A percentile compares a stretch with the other conserved stretches of the same genome.
Conservation (phyloP, 2,797 vertebrate species). For the Notoglanidium macrostoma region DNA sequence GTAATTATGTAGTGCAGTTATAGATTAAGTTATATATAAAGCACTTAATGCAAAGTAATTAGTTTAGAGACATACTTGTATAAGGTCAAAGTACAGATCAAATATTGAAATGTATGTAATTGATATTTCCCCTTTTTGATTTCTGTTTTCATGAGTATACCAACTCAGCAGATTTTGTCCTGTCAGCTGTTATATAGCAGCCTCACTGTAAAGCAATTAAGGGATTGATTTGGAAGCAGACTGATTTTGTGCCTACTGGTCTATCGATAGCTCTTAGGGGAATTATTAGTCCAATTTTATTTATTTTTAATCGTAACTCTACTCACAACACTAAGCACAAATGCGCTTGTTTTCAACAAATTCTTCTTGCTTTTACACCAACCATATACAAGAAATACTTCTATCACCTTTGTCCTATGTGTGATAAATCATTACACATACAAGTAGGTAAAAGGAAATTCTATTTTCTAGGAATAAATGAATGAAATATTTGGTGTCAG, state of each 20-base stretch:
- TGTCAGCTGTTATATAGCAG: constrained; percentile 55
- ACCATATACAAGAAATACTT: constrained; percentile 30
- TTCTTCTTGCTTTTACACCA: constrained; percentile 44
- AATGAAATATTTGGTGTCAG: neutral
- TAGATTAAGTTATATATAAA: constrained; percentile 22
- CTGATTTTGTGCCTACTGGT: constrained; percentile 58
- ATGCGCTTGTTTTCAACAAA: constrained; percentile 31
- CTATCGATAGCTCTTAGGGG: constrained; percentile 54
- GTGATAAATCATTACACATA: neutral
- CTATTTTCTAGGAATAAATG: neutral
- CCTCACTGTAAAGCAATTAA: constrained; percentile 62
- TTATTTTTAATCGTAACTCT: constrained; percentile 52
- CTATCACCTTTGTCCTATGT: neutral
- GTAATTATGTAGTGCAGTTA: constrained; percentile 64
- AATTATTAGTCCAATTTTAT: constrained; percentile 56
- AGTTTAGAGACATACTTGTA: constrained; percentile 40
- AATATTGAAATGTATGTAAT: constrained; percentile 54
- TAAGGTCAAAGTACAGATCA: constrained; percentile 35
- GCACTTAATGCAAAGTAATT: constrained; percentile 4
- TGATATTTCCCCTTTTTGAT: constrained; percentile 51
- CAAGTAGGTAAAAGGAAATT: neutral
- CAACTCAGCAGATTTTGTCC: constrained; percentile 59
- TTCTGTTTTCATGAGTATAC: constrained; percentile 50
- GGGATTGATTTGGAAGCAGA: constrained; percentile 57
- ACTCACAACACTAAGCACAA: constrained; percentile 36